Evolutionary conservation across 1,140 invertebrate genomes (phyloP).

Genomic region (Drosophila rufa): DNA sequence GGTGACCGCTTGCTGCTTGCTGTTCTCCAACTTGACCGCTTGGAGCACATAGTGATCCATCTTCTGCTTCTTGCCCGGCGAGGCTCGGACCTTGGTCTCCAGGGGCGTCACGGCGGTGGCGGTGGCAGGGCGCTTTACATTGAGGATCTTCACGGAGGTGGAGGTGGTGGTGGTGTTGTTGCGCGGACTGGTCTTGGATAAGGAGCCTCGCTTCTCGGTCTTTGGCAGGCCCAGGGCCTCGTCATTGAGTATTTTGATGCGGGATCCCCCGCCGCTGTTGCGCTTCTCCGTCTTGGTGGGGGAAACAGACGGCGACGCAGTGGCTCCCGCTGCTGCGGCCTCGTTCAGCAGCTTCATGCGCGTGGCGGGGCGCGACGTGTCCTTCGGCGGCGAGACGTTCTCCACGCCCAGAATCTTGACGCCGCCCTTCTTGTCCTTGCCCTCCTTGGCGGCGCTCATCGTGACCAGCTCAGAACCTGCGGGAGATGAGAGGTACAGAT

Average conservation of each 20-base stretch:
- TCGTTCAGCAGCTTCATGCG: slow-evolving; percentile 70
- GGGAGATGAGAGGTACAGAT: neutral
- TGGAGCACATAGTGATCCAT: slow-evolving; percentile 81
- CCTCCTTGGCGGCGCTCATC: slow-evolving; percentile 56
- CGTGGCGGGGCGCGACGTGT: slow-evolving; percentile 38
- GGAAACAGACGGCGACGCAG: neutral
- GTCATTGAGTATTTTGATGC: slow-evolving; percentile 77
- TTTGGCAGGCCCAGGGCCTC: slow-evolving; percentile 37
- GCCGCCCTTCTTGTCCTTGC: slow-evolving; percentile 42
- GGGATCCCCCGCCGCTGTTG: slow-evolving; percentile 22
- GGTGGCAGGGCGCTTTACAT: slow-evolving; percentile 50
- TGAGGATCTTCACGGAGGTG: slow-evolving; percentile 58
- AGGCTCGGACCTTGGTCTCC: slow-evolving; percentile 58
- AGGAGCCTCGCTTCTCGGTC: slow-evolving; percentile 31
- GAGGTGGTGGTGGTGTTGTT: slow-evolving; percentile 6
- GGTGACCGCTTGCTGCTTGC: slow-evolving; percentile 47
- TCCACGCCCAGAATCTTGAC: slow-evolving; percentile 64
- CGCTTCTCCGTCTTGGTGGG: slow-evolving; percentile 53
- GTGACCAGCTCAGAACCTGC: slow-evolving; percentile 10
- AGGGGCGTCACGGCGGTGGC: slow-evolving; percentile 10
- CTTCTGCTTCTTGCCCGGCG: slow-evolving; percentile 56
- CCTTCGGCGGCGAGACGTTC: slow-evolving; percentile 36
- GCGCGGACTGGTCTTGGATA: slow-evolving; percentile 17
- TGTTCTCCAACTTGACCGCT: slow-evolving; percentile 68
- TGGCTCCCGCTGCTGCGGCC: slow-evolving; percentile 7